Conservation (phyloP, 2,113 vertebrate species). For the Mastomys natalensis region DNA sequence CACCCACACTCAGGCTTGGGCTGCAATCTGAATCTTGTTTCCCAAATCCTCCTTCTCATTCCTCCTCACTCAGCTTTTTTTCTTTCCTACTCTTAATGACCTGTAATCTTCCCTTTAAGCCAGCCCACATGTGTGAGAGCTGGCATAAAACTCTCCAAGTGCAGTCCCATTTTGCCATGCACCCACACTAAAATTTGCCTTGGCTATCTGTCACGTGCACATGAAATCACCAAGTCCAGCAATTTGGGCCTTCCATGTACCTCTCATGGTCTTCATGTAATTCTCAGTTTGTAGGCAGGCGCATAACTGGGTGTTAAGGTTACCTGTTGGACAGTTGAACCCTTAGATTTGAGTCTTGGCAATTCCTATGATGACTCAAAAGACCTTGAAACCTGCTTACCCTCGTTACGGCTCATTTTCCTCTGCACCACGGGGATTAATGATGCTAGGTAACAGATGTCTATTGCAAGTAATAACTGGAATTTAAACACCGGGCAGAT, state of each 20-base stretch:
- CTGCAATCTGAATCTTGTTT: neutral
- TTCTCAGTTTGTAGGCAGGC: neutral
- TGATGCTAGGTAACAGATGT: neutral
- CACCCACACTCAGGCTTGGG: neutral
- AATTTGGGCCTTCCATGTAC: neutral
- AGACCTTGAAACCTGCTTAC: neutral
- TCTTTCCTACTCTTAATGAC: neutral
- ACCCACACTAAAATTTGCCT: neutral
- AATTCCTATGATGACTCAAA: neutral
- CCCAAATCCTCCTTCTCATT: neutral
- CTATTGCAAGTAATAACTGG: neutral
- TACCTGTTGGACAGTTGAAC: neutral
- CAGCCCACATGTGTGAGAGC: neutral
- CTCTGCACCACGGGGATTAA: neutral
- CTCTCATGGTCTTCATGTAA: neutral
- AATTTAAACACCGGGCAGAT: neutral
- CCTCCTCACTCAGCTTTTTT: slow-evolving; percentile 16
- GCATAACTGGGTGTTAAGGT: neutral
- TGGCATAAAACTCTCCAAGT: neutral
- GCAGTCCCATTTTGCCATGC: neutral
- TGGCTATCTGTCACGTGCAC: neutral
- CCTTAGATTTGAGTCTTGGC: neutral
- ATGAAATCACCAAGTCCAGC: neutral
- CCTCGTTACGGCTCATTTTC: neutral
- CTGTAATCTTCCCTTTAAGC: neutral